Conservation (phyloP, 2,797 vertebrate genomes). For the Pangasius macronema region DNA sequence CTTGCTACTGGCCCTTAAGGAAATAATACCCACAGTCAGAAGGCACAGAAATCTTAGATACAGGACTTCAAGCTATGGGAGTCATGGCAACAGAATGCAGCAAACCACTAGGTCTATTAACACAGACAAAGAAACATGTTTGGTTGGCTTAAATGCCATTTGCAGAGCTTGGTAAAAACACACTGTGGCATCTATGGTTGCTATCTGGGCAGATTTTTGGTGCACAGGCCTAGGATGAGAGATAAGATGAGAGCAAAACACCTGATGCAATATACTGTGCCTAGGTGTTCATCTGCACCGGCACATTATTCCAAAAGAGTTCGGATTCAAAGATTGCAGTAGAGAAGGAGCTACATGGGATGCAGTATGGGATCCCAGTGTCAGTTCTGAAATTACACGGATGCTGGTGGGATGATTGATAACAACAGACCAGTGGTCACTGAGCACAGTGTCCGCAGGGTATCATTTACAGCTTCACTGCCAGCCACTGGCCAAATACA, state of each 20-base stretch:
- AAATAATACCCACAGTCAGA: background rate
- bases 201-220: background rate
- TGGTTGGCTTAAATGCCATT: background rate
- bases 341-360: background rate
- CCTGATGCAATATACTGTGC: background rate
- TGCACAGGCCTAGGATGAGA: background rate
- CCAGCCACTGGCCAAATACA: background rate
- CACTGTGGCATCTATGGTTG: background rate
- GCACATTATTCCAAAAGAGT: background rate
- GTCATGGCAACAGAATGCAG: conserved; percentile 6
- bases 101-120: background rate
- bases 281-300: background rate
- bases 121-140: background rate
- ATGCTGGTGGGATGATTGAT: background rate
- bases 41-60: background rate
- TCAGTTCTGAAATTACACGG: background rate
- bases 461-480: background rate
- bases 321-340: background rate
- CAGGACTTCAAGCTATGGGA: background rate
- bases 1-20: background rate
- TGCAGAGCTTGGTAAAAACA: background rate
- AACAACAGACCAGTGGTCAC: background rate
- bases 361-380: background rate
- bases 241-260: background rate
- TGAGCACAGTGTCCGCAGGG: background rate